Evolutionary conservation across 1,140 invertebrate genomes (phyloP).

Genomic region (Penaeus chinensis): DNA sequence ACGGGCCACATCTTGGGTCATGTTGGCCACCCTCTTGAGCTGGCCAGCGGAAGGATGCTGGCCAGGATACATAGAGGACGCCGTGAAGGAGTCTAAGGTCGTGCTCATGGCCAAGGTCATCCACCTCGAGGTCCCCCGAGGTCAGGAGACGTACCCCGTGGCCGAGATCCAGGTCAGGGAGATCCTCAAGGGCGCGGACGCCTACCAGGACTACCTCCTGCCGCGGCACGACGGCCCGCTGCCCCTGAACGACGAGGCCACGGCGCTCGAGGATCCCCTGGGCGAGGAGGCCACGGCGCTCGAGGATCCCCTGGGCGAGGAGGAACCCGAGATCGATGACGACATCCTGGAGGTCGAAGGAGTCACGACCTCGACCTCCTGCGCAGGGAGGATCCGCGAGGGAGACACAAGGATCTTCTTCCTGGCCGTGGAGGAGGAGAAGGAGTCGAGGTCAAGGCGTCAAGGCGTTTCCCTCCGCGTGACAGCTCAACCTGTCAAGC

Average conservation of each 20-base stretch:
- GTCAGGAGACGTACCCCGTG: slow-evolving; percentile 9
- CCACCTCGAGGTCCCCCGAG: slow-evolving; percentile 16
- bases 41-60: slow-evolving; percentile 29
- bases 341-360: slow-evolving; percentile 17
- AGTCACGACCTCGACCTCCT: slow-evolving; percentile 28
- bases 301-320: slow-evolving; percentile 7
- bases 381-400: slow-evolving; percentile 29
- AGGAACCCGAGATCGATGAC: not conserved
- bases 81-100: slow-evolving; percentile 9
- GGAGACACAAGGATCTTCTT: slow-evolving; percentile 45
- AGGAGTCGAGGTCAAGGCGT: slow-evolving; percentile 21
- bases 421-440: slow-evolving; percentile 13
- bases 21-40: not conserved
- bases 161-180: slow-evolving; percentile 23
- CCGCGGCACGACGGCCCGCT: no score
- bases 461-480: slow-evolving; percentile 28
- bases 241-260: slow-evolving; percentile 18
- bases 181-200: slow-evolving; percentile 33
- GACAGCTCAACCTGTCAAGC: slow-evolving; percentile 47
- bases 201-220: slow-evolving; percentile 10
- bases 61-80: slow-evolving; percentile 40
- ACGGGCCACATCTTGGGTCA: not conserved
- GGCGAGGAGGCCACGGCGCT: slow-evolving; percentile 9
- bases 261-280: slow-evolving; percentile 23
- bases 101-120: slow-evolving; percentile 44